These are phyloP conservation scores for Triplophysa tibetana DNA, from an alignment of 2,113 vertebrate species.

Conservation along the genomic window DNA sequence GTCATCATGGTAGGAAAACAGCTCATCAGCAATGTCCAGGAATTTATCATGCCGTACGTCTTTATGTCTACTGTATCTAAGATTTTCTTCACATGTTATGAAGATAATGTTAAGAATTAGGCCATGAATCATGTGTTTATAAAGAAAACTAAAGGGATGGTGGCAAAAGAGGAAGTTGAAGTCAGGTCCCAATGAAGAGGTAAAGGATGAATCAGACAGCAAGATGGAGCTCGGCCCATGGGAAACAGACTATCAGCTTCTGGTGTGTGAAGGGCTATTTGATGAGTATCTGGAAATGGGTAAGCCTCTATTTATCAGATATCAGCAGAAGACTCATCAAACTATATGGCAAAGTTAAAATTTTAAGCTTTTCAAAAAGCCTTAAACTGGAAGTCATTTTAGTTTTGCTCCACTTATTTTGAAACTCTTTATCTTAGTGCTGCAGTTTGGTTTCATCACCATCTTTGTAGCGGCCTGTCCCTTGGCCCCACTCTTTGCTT, in stretches of 20 bases:
- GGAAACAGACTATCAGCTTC: conserved; percentile 76
- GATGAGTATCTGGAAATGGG: conserved; percentile 81
- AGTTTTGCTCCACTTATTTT: not conserved
- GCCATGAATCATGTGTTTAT: not conserved
- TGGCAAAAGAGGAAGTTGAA: conserved; percentile 64
- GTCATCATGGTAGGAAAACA: conserved; percentile 83
- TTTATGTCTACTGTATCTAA: not conserved
- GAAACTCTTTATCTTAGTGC: conserved; percentile 58
- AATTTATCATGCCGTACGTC: conserved; percentile 76
- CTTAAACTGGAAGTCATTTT: not conserved
- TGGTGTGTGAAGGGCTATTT: conserved; percentile 74
- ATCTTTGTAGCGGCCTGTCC: conserved; percentile 79
- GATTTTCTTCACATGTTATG: not conserved
- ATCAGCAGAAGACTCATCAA: not conserved
- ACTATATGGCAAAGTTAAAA: not conserved
- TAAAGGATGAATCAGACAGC: not conserved
- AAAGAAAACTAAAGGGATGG: conserved; percentile 78
- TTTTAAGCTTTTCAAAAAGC: not conserved
- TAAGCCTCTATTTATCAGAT: conserved; percentile 46
- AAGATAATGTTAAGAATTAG: not conserved
- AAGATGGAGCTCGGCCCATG: conserved; percentile 60
- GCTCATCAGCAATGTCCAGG: conserved; percentile 77
- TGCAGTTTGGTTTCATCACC: conserved; percentile 81
- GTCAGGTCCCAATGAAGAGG: conserved; percentile 57
- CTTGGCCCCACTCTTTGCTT: conserved; percentile 73